A percentile compares a stretch with the other conserved stretches of the same genome.
phyloP scores from a whole-genome alignment of 2,888 invertebrate genomes.

The Spicauda simplicius region DNA sequence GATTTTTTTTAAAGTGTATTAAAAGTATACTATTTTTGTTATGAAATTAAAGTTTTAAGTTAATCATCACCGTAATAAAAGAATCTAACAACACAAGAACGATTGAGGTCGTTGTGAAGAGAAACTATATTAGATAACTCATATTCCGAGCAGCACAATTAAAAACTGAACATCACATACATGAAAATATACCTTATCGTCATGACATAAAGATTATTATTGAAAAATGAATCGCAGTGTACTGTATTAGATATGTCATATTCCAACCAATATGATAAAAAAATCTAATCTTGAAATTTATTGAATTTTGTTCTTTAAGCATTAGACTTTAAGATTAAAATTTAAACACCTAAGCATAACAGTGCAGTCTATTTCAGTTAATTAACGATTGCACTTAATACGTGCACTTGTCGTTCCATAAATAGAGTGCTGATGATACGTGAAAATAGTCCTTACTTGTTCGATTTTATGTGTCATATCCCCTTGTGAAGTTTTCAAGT shows the following conservation, averaged over 20 bases:
- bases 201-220: neutral
- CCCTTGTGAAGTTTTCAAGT: slow-evolving; percentile 38
- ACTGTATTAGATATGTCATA: slow-evolving; percentile 18
- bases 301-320: slow-evolving; percentile 23
- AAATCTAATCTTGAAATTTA: neutral
- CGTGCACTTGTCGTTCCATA: slow-evolving; percentile 47
- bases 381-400: slow-evolving; percentile 50
- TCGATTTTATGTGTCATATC: slow-evolving; percentile 5
- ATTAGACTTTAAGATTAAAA: slow-evolving; percentile 21
- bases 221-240: slow-evolving; percentile 1
- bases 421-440: slow-evolving; percentile 38
- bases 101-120: slow-evolving; percentile 17
- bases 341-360: slow-evolving; percentile 35
- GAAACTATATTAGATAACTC: slow-evolving; percentile 13
- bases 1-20: neutral
- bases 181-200: neutral
- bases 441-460: slow-evolving; percentile 15
- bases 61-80: slow-evolving; percentile 17
- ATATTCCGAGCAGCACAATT: slow-evolving; percentile 1
- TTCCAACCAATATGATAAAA: slow-evolving; percentile 18
- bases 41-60: neutral
- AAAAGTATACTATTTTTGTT: neutral
- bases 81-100: slow-evolving; percentile 22
- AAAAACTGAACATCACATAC: neutral
- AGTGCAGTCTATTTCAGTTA: slow-evolving; percentile 47